phyloP scores from a whole-genome alignment of 2,113 vertebrate genomes.

The Malaclemys terrapin region DNA sequence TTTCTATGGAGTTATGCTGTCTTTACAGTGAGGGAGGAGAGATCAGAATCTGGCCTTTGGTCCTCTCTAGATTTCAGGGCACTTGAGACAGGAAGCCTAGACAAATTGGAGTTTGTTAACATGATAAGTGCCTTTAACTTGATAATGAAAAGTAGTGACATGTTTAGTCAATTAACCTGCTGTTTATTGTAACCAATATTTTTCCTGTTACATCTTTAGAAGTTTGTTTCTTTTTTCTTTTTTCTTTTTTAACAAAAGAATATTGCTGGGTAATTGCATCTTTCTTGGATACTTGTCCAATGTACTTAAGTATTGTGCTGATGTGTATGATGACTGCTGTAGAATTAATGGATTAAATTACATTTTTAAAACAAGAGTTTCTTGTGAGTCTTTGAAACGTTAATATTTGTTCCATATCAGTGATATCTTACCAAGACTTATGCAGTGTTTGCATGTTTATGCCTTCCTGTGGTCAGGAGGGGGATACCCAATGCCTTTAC shows the following conservation, averaged over 20 bases:
- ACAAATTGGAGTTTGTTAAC: not conserved
- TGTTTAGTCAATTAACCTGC: not conserved
- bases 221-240: not conserved
- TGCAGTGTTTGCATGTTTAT: not conserved
- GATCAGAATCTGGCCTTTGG: not conserved
- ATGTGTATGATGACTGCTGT: not conserved
- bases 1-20: not conserved
- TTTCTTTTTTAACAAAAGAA: not conserved
- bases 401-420: not conserved
- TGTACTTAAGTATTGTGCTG: not conserved
- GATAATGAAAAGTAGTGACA: not conserved
- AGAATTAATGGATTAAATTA: conserved; percentile 43
- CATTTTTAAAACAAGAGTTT: not conserved
- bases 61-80: not conserved
- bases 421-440: no score
- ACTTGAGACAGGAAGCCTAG: rapidly evolving
- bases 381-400: not conserved
- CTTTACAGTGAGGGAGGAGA: not conserved
- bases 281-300: not conserved
- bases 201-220: not conserved
- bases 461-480: not conserved
- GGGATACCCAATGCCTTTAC: not conserved
- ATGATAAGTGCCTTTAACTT: conserved; percentile 39
- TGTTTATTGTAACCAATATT: not conserved
- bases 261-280: conserved; percentile 14